Evolutionary conservation across 2,797 vertebrate genomes (phyloP).

Genomic region (Falco biarmicus): DNA sequence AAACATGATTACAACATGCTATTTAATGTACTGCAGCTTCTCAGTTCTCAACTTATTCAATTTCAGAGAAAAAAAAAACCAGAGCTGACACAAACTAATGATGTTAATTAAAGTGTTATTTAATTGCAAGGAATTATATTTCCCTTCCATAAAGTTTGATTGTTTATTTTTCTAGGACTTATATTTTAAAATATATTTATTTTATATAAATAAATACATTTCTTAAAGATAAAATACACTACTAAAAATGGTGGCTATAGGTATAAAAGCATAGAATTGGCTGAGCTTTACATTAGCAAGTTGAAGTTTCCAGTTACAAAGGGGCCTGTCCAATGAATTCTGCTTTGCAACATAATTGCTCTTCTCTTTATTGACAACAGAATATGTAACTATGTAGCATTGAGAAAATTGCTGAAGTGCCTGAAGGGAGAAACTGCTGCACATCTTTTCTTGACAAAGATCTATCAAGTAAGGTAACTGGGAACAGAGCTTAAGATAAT

Average conservation of each 20-base stretch:
- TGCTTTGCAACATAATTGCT: background rate
- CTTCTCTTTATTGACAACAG: background rate
- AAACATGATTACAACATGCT: background rate
- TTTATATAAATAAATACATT: background rate
- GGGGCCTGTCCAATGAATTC: background rate
- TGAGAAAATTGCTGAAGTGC: background rate
- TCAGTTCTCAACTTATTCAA: background rate
- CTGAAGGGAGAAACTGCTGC: background rate
- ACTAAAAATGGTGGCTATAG: background rate
- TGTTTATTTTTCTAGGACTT: background rate
- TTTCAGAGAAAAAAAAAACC: background rate
- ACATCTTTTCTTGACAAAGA: no score
- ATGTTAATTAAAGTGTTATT: background rate
- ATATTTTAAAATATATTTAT: background rate
- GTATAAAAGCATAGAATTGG: background rate
- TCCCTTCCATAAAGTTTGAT: background rate
- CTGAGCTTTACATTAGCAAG: background rate
- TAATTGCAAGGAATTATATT: background rate
- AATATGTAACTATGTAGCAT: background rate
- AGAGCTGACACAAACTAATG: background rate
- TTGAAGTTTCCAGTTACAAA: background rate
- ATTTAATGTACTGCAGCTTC: background rate
- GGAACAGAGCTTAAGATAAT: background rate
- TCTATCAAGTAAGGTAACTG: background rate
- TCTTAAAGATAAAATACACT: background rate